These are phyloP conservation scores for Dendrophyllia cribrosa DNA, from an alignment of 64 coral and sea anemone species.

Conservation along the genomic window DNA sequence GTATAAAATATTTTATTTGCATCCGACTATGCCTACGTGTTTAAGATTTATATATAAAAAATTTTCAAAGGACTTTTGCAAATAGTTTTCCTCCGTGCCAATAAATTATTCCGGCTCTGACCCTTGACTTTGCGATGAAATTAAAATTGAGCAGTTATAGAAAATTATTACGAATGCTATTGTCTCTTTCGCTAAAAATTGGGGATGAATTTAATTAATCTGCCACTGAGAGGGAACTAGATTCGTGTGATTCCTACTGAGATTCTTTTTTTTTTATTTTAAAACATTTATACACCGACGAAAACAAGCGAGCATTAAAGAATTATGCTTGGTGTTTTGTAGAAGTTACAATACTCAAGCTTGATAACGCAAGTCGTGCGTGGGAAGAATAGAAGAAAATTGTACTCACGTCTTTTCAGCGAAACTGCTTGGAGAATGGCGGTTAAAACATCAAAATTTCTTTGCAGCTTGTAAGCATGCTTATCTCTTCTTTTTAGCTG, in stretches of 20 bases:
- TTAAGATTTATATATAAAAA: background rate
- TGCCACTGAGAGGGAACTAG: background rate
- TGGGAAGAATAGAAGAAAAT: background rate
- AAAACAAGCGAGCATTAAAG: background rate
- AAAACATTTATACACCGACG: background rate
- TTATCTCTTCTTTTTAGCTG: slow-evolving; percentile 97
- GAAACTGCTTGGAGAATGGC: slow-evolving; percentile 98
- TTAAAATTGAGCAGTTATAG: background rate
- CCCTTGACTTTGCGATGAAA: background rate
- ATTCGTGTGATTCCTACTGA: background rate
- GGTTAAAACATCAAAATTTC: slow-evolving; percentile 97
- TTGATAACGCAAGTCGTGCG: background rate
- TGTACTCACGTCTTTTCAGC: slow-evolving; percentile 93
- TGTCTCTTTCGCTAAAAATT: background rate
- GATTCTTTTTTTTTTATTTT: background rate
- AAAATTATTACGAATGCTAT: background rate
- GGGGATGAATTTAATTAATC: slow-evolving; percentile 16
- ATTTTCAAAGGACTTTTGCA: background rate
- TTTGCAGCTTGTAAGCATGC: slow-evolving; percentile 96
- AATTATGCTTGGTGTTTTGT: background rate
- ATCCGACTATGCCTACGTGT: background rate
- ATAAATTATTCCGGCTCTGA: background rate
- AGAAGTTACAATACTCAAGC: background rate
- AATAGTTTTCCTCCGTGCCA: background rate
- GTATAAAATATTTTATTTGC: background rate